Conservation (phyloP, 2,113 vertebrate genomes). For the Actenoides hombroni region DNA sequence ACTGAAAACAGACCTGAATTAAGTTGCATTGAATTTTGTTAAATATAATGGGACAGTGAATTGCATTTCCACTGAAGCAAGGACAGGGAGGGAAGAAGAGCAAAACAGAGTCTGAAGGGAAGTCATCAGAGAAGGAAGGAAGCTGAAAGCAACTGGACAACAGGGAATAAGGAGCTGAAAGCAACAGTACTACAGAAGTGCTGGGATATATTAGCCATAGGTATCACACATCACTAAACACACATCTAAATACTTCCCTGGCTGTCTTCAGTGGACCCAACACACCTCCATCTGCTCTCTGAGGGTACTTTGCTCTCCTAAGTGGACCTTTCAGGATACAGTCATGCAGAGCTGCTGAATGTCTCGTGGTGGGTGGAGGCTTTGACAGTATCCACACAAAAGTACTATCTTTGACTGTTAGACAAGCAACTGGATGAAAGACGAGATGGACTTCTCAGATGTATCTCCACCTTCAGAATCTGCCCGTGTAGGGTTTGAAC, state of each 20-base stretch:
- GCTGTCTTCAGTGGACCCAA: not conserved
- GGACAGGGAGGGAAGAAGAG: not conserved
- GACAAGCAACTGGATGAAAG: not conserved
- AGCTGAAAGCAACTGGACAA: not conserved
- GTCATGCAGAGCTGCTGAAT: not conserved
- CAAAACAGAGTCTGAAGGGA: not conserved
- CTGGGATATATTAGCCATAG: not conserved
- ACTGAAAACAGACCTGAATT: constrained; percentile 21
- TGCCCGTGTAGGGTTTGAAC: not conserved
- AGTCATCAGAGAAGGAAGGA: not conserved
- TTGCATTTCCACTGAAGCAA: not conserved
- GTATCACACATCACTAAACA: not conserved
- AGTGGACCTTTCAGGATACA: not conserved
- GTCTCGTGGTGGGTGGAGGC: not conserved
- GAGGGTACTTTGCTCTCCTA: not conserved
- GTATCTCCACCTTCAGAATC: not conserved
- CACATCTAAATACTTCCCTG: not conserved
- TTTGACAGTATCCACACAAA: not conserved
- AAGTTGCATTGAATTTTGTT: constrained; percentile 18
- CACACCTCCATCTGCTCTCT: not conserved
- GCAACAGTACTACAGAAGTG: not conserved
- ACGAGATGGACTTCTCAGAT: not conserved
- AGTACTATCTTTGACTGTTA: not conserved
- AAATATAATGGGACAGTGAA: constrained; percentile 24
- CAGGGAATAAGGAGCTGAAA: not conserved